These are phyloP conservation scores for Ennomos erosarius DNA, from an alignment of 2,888 invertebrate genomes.

Conservation along the genomic window DNA sequence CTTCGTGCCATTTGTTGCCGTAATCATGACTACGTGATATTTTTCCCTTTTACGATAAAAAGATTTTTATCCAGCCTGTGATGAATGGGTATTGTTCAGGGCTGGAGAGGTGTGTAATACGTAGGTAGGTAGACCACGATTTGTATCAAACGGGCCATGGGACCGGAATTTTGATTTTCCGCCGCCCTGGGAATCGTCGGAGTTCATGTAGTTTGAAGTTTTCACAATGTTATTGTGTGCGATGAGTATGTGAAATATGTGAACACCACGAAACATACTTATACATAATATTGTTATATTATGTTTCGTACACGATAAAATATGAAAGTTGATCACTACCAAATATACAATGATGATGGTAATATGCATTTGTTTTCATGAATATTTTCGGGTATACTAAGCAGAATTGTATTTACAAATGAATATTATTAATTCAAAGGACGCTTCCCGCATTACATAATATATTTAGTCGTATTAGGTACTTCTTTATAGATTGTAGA, in stretches of 20 bases:
- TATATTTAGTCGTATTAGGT: no score
- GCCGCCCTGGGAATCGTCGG: constrained; percentile 40
- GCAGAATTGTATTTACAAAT: no score
- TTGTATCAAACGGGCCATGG: constrained; percentile 45
- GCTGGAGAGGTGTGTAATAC: constrained; percentile 51
- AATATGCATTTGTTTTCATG: no score
- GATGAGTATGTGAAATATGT: not conserved
- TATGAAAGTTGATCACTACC: not conserved
- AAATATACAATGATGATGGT: no score
- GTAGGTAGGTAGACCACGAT: constrained; percentile 43
- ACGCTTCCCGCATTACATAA: no score
- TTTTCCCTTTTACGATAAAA: constrained; percentile 53
- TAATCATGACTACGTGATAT: constrained; percentile 52
- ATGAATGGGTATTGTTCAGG: constrained; percentile 60
- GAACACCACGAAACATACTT: no score
- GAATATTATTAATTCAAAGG: no score
- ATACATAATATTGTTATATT: no score
- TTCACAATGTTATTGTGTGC: constrained; percentile 26
- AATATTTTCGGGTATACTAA: no score
- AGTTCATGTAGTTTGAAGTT: constrained; percentile 25
- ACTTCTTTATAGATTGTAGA: no score
- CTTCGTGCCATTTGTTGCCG: constrained; percentile 39
- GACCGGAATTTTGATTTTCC: constrained; percentile 56
- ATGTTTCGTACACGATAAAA: not conserved
- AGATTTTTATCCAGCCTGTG: constrained; percentile 51